phyloP scores from a whole-genome alignment of 1,140 invertebrate species.

The silkworm (Bombyx mori) region DNA sequence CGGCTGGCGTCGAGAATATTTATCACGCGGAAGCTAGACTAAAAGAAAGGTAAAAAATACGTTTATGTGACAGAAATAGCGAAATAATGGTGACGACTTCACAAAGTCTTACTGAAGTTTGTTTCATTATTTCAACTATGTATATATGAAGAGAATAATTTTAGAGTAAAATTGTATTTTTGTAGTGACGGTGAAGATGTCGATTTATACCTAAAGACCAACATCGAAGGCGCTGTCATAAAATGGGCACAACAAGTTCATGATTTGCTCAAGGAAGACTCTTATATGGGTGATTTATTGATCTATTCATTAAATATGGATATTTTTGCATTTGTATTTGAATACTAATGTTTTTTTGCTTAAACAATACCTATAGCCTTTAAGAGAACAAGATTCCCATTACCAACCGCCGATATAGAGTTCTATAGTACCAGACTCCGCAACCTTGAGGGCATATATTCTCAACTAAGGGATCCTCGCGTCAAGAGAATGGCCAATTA shows the following conservation, averaged over 20 bases:
- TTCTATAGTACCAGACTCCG: constrained; percentile 78
- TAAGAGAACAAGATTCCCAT: constrained; percentile 75
- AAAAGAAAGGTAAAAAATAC: constrained; percentile 67
- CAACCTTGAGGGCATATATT: constrained; percentile 87
- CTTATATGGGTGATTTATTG: constrained; percentile 62
- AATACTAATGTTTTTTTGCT: background rate
- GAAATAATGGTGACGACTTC: too few species aligned
- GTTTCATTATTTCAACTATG: too few species aligned
- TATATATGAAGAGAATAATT: too few species aligned
- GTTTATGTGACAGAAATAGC: too few species aligned
- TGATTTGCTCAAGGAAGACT: constrained; percentile 83
- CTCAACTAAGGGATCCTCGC: constrained; percentile 82
- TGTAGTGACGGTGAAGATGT: constrained; percentile 68
- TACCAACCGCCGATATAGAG: constrained; percentile 80
- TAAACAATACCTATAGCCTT: constrained; percentile 49
- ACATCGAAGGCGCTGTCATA: constrained; percentile 85
- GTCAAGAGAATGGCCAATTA: constrained; percentile 86
- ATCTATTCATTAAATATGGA: background rate
- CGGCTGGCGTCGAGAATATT: constrained; percentile 80
- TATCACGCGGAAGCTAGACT: constrained; percentile 73
- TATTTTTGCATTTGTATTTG: constrained; percentile 1
- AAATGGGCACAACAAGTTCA: constrained; percentile 86
- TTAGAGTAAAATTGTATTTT: constrained; percentile 6
- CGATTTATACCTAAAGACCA: constrained; percentile 79
- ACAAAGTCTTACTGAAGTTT: too few species aligned